A percentile compares a stretch with the other conserved stretches of the same genome.
phyloP scores from a whole-genome alignment of 2,797 vertebrate species.

The Pseudotriccus pelzelni region DNA sequence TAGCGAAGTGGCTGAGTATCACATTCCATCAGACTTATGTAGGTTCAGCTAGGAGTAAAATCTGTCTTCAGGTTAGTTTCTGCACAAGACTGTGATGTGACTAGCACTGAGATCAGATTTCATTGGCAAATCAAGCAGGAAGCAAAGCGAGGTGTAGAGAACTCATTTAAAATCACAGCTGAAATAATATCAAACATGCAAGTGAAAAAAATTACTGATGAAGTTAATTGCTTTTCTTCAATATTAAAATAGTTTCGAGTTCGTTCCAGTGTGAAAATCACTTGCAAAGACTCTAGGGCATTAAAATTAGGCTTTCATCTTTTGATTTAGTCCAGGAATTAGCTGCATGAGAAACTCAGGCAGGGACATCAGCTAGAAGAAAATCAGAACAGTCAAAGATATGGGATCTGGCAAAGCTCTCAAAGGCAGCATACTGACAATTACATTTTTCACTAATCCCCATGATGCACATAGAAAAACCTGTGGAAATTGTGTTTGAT shows the following conservation, averaged over 20 bases:
- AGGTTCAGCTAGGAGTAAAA: neutral
- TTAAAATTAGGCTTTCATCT: constrained; percentile 43
- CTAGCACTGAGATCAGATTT: constrained; percentile 9
- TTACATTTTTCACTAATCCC: constrained; percentile 1
- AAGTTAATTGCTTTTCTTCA: constrained; percentile 41
- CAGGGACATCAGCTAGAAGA: neutral
- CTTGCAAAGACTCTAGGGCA: neutral
- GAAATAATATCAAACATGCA: constrained; percentile 32
- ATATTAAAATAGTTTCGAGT: constrained; percentile 16
- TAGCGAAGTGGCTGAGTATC: neutral
- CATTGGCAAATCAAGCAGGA: constrained; percentile 10
- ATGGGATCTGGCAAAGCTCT: neutral
- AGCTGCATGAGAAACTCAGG: constrained; percentile 6
- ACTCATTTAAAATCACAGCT: constrained; percentile 24
- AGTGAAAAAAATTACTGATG: constrained; percentile 41
- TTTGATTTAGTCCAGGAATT: constrained; percentile 47
- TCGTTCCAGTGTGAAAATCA: constrained; percentile 18
- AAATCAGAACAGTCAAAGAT: constrained; percentile 19
- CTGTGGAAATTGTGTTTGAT: neutral
- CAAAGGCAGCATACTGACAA: neutral
- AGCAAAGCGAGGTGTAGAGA: neutral
- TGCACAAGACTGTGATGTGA: neutral
- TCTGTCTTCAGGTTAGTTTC: neutral
- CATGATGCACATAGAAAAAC: neutral
- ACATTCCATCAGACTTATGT: neutral